These are phyloP conservation scores for Nansenia antarctica DNA, from an alignment of 2,113 vertebrate species.

Conservation along the genomic window DNA sequence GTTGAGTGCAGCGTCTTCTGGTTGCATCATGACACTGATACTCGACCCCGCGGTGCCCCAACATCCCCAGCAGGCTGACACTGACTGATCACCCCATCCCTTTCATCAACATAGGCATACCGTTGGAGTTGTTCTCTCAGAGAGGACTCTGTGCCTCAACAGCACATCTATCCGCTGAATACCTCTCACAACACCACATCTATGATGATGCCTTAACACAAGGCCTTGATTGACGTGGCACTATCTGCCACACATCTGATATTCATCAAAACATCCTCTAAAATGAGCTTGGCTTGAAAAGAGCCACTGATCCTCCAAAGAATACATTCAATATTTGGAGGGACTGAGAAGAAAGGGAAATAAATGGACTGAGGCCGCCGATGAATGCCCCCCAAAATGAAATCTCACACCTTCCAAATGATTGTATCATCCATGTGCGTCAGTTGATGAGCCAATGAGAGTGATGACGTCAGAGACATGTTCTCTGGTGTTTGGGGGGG, in stretches of 20 bases:
- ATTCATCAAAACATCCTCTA: background rate
- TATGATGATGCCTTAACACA: background rate
- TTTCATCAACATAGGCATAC: background rate
- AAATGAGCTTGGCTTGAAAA: too few relatives aligned
- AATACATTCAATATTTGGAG: too few relatives aligned
- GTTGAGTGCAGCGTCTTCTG: background rate
- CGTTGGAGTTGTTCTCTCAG: background rate
- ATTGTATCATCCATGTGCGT: too few relatives aligned
- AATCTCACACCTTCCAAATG: too few relatives aligned
- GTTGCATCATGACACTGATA: slow-evolving; percentile 1
- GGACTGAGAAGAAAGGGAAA: too few relatives aligned
- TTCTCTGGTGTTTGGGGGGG: too few relatives aligned
- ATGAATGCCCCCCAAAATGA: too few relatives aligned
- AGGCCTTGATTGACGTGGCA: background rate
- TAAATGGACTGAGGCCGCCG: too few relatives aligned
- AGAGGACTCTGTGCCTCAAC: background rate
- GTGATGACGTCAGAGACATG: too few relatives aligned
- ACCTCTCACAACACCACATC: background rate
- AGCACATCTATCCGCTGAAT: background rate
- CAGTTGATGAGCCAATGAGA: too few relatives aligned
- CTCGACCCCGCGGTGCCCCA: background rate
- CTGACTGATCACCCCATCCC: background rate
- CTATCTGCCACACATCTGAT: background rate
- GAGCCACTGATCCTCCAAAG: background rate
- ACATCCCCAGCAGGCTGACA: background rate